A percentile compares a stretch with the other conserved stretches of the same genome.
phyloP scores from a whole-genome alignment of 2,888 invertebrate species.

The Chloroclysta siterata region DNA sequence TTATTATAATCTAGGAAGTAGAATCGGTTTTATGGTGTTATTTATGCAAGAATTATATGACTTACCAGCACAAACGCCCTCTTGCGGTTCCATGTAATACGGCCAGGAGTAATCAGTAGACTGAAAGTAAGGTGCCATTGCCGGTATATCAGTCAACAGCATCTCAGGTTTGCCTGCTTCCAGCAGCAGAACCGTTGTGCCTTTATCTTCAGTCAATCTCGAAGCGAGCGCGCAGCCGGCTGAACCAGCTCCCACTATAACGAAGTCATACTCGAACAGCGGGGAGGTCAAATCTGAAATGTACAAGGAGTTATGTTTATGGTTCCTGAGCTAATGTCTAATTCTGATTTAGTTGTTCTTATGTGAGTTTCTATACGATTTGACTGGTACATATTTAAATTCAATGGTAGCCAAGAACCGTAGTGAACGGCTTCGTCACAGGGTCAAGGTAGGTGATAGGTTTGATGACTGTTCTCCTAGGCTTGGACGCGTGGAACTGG shows the following conservation, averaged over 20 bases:
- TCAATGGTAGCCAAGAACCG: background rate
- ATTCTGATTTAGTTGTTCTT: background rate
- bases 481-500: no score
- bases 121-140: constrained; percentile 84
- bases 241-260: constrained; percentile 85
- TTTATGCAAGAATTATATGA: background rate
- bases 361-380: background rate
- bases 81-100: constrained; percentile 87
- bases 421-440: no score
- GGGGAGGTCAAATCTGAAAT: constrained; percentile 62
- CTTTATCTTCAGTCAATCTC: constrained; percentile 71
- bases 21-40: no score
- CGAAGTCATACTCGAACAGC: constrained; percentile 80
- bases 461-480: no score
- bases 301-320: background rate
- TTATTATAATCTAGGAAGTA: background rate
- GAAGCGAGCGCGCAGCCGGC: constrained; percentile 83
- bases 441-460: no score
- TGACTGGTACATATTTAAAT: background rate
- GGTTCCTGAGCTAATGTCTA: background rate
- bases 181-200: constrained; percentile 69
- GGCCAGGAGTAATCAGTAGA: constrained; percentile 88
- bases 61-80: constrained; percentile 84
- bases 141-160: constrained; percentile 83
- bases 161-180: constrained; percentile 76